Evolutionary conservation across 2,113 vertebrate genomes (phyloP), one percentile per base, ranked within the genome.

Genomic region (Heterotis niloticus): DNA sequence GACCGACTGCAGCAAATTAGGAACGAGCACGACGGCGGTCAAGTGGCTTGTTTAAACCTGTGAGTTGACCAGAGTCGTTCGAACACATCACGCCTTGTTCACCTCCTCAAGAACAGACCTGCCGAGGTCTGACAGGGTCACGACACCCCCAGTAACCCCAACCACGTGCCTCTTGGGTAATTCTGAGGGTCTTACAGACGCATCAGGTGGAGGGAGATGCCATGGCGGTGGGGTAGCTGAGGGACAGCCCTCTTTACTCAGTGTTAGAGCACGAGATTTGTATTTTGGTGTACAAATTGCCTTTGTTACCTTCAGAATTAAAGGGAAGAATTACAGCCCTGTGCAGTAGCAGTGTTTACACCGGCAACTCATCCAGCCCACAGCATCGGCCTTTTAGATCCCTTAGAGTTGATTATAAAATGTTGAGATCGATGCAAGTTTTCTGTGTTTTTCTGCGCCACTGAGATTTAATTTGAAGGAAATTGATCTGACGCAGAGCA

Each of bases 331-430:
- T 44, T 44, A 44, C 29, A 64, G 28, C 26, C 29, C 34, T 44
- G 18, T 76, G 56, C 18, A 29, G 59, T 59, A 74, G 51, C 34
- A 23, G 18, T 65, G 20, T 65, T 10, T 76, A 44, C 29, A 64
- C 17, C 13, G 1, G 59, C n/a, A 52, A 17, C 23, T 34, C 14
- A 29, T 34, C 56, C 29, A 16, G 26, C 75, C 26, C 75, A 9
- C 26, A 54, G 69, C 52, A 34, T 72, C 14, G 11, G 44, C 34
- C 52, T 34, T 65, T 65, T 10, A 60, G 64, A 78, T 56, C 65
- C 76, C 65, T 44, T n/a, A 78, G 51, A 68, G 76, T 51, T 69
- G 64, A 77, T 56, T 68, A 78, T 54, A 69, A 68, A 69, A 67
- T 77, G 64, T 65, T 78, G 10, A 56, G 54, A 78, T 78, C 76